phyloP scores from a whole-genome alignment of 2,797 vertebrate genomes.

The Knipowitschia caucasica region DNA sequence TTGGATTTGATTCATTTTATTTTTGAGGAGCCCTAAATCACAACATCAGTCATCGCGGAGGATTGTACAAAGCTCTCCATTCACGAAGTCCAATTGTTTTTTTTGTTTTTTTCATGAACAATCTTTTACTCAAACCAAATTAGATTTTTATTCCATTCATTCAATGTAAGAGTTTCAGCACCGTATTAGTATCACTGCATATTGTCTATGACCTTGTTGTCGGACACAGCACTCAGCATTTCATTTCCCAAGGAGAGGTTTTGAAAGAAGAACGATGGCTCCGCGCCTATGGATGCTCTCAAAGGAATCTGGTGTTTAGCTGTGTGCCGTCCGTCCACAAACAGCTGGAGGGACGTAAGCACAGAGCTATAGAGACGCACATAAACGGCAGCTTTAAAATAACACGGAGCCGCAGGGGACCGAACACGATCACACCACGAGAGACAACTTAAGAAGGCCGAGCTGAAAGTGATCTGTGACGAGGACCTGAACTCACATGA shows the following conservation, averaged over 20 bases:
- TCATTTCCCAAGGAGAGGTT: constrained; percentile 20
- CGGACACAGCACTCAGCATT: constrained; percentile 1
- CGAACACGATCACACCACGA: neutral
- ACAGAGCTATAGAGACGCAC: constrained; percentile 35
- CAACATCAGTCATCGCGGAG: too few species aligned
- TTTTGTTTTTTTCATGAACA: too few species aligned
- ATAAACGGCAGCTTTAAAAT: constrained; percentile 46
- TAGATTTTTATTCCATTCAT: too few species aligned
- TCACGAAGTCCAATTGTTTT: too few species aligned
- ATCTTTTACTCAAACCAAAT: too few species aligned
- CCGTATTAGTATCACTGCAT: too few species aligned
- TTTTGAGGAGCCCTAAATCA: too few species aligned
- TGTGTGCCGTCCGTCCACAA: constrained; percentile 27
- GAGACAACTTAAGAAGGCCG: neutral
- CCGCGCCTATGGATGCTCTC: constrained; percentile 6
- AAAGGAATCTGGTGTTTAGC: constrained; percentile 22
- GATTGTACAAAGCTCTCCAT: too few species aligned
- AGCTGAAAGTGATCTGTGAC: constrained; percentile 9
- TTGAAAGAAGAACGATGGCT: constrained; percentile 12
- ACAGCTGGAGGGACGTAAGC: constrained; percentile 38
- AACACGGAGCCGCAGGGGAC: constrained; percentile 21
- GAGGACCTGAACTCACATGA: constrained; percentile 8
- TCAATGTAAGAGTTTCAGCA: too few species aligned
- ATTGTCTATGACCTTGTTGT: neutral
- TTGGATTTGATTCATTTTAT: too few species aligned